phyloP scores from a whole-genome alignment of 2,113 vertebrate genomes.

The Alouatta palliata region DNA sequence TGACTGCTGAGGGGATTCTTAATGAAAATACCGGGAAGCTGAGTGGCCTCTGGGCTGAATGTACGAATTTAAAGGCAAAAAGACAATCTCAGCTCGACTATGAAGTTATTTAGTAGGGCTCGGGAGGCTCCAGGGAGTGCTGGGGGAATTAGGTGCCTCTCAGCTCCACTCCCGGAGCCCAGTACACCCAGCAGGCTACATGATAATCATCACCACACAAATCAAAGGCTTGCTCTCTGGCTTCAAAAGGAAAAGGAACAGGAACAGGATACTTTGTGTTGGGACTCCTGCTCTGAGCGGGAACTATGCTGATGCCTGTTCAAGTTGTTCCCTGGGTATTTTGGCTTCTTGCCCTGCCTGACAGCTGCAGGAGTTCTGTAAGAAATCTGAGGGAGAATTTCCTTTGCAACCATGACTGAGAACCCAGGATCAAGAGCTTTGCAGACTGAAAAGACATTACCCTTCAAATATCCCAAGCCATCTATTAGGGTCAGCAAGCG shows the following conservation, averaged over 20 bases:
- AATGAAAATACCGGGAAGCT: slow-evolving; percentile 51
- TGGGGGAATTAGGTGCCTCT: slow-evolving; percentile 38
- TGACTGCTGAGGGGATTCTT: slow-evolving; percentile 11
- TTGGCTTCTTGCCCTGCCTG: slow-evolving; percentile 66
- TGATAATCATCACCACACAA: slow-evolving; percentile 65
- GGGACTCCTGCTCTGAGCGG: slow-evolving; percentile 53
- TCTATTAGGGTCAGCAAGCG: slow-evolving; percentile 62
- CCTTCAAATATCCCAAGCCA: slow-evolving; percentile 44
- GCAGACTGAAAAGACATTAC: slow-evolving; percentile 68
- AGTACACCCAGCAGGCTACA: slow-evolving; percentile 66
- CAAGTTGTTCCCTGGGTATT: slow-evolving; percentile 63
- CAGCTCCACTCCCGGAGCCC: slow-evolving; percentile 37
- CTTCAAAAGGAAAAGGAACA: slow-evolving; percentile 74
- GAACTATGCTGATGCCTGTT: slow-evolving; percentile 58
- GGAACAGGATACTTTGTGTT: slow-evolving; percentile 73
- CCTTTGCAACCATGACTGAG: slow-evolving; percentile 70
- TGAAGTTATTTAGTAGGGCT: background rate
- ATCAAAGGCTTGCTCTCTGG: slow-evolving; percentile 75
- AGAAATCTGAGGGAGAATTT: slow-evolving; percentile 70
- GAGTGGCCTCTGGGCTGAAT: background rate
- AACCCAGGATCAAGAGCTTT: slow-evolving; percentile 74
- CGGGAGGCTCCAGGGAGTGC: background rate
- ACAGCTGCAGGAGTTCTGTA: slow-evolving; percentile 75
- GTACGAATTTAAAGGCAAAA: slow-evolving; percentile 38
- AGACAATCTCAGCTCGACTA: background rate